Conservation (phyloP, 2,113 vertebrate genomes). For the Podarcis cretensis region DNA sequence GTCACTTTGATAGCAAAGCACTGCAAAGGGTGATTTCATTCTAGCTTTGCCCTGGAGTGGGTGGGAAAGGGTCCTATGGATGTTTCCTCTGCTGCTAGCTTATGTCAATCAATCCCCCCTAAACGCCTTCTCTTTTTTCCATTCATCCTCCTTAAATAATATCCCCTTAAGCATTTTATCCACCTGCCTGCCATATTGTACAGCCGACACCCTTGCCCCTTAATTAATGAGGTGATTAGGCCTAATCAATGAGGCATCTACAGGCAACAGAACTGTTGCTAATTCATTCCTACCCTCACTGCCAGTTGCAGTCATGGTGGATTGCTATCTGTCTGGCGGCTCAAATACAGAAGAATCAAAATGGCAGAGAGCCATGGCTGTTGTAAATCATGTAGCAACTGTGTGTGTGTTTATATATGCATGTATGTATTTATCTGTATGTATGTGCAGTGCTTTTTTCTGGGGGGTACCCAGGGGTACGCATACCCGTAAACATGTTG, state of each 20-base stretch:
- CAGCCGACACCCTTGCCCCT: not conserved
- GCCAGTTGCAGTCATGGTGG: not conserved
- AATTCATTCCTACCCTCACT: not conserved
- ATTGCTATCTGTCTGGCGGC: not conserved
- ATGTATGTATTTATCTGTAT: no score
- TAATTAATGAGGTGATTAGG: not conserved
- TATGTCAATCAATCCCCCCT: no score
- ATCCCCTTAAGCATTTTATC: not conserved
- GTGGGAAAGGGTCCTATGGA: not conserved
- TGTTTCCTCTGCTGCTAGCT: not conserved
- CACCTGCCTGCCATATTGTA: not conserved
- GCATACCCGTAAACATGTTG: no score
- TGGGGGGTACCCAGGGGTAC: no score
- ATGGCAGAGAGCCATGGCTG: not conserved
- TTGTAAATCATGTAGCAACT: not conserved
- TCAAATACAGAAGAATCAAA: not conserved
- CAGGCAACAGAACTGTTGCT: not conserved
- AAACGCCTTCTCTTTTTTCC: no score
- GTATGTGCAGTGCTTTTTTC: no score
- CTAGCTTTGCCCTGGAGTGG: not conserved
- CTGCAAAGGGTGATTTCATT: not conserved
- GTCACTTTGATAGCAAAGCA: not conserved
- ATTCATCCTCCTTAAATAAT: not conserved
- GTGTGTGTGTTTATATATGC: no score
- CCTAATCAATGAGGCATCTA: constrained; percentile 5